phyloP scores from a whole-genome alignment of 2,113 vertebrate species.

The Mormoops blainvillei region DNA sequence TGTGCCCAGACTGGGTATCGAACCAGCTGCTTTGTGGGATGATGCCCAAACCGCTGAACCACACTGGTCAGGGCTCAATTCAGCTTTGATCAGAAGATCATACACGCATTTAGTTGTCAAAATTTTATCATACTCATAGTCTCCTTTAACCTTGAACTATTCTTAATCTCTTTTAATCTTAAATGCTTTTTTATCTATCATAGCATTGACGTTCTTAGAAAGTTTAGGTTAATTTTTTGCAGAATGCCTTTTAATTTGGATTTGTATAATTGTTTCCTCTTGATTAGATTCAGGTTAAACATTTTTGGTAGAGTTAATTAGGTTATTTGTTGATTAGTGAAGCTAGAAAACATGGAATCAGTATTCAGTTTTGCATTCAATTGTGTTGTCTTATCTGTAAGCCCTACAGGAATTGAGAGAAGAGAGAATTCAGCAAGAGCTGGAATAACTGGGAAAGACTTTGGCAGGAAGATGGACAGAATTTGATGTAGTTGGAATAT shows the following conservation, averaged over 20 bases:
- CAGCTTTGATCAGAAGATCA: not conserved
- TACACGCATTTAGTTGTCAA: not conserved
- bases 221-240: not conserved
- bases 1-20: too few relatives aligned
- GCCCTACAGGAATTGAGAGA: not conserved
- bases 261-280: slow-evolving; percentile 22
- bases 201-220: not conserved
- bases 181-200: not conserved
- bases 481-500: not conserved
- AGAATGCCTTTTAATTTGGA: slow-evolving; percentile 14
- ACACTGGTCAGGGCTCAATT: not conserved
- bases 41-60: too few relatives aligned
- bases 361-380: not conserved
- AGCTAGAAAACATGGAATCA: not conserved
- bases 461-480: not conserved
- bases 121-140: not conserved
- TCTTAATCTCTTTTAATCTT: not conserved
- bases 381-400: slow-evolving; percentile 21
- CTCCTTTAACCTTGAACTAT: slow-evolving; percentile 21
- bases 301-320: slow-evolving; percentile 10
- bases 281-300: not conserved
- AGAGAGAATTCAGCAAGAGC: not conserved
- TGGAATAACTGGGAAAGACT: not conserved
- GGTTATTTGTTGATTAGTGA: slow-evolving; percentile 38
- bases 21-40: too few relatives aligned